phyloP scores from a whole-genome alignment of 2,888 invertebrate genomes.

The Drosophila birchii region DNA sequence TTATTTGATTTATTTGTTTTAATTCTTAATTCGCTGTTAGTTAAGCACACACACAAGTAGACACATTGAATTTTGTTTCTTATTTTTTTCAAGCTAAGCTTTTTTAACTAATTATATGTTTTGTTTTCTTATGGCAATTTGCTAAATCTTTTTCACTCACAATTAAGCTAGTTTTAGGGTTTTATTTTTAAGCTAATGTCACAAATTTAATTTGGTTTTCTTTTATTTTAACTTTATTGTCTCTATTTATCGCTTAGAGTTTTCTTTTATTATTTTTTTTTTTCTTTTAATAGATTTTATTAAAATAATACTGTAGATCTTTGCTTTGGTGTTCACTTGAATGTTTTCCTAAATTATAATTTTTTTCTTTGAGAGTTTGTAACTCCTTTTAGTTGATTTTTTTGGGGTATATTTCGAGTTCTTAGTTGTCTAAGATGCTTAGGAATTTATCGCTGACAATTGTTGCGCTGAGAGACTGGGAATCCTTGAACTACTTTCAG shows the following conservation, averaged over 20 bases:
- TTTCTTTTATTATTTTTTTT: background rate
- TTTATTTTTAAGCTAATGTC: constrained; percentile 38
- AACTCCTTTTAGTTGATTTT: constrained; percentile 31
- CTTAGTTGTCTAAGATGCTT: constrained; percentile 28
- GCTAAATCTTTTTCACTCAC: constrained; percentile 51
- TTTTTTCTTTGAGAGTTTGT: constrained; percentile 30
- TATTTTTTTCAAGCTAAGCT: constrained; percentile 55
- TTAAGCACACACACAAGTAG: constrained; percentile 54
- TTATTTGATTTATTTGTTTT: constrained; percentile 28
- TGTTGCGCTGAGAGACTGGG: constrained; percentile 43
- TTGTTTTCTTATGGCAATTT: constrained; percentile 28
- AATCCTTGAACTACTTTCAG: constrained; percentile 39
- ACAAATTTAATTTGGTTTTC: constrained; percentile 45
- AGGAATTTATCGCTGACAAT: constrained; percentile 40
- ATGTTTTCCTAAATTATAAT: constrained; percentile 8
- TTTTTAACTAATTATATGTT: constrained; percentile 17
- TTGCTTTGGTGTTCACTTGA: constrained; percentile 46
- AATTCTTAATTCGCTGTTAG: constrained; percentile 33
- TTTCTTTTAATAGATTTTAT: constrained; percentile 22
- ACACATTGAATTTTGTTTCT: constrained; percentile 26
- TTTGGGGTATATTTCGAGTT: constrained; percentile 20
- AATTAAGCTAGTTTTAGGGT: constrained; percentile 38
- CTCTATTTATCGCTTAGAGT: constrained; percentile 46
- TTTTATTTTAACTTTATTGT: constrained; percentile 44
- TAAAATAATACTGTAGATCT: constrained; percentile 61